Base-by-base conservation (phyloP, 2,888 invertebrate genomes). In the Drosophila seclusa region DNA sequence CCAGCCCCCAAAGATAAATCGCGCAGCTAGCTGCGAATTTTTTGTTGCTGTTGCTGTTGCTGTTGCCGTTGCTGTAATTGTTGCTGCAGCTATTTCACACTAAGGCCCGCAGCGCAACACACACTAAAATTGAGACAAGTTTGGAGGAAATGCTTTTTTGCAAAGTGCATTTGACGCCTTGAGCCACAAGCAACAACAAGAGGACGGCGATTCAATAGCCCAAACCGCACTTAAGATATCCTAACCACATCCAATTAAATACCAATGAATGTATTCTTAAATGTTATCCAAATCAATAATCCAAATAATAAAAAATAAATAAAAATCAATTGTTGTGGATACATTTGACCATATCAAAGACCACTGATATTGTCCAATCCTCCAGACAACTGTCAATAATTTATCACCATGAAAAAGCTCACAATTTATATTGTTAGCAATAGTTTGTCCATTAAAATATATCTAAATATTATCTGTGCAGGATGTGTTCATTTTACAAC, bases 101-200 rank as follows among this genome's bases (percentile, higher is more conserved):
- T 82, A 82, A 86, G 74, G 83, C 83, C 80, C 62, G 80, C 78
- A 77, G 77, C 80, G 58, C 75, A 79, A 73, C 69, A 81, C 70
- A 80, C 78, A 78, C 78, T 52, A 86, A 88, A 87, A 85, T 86
- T 83, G 88, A 86, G 88, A 88, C 85, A 88, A 85, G 83, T 85
- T 85, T 88, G 77, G 76, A 82, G 82, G 80, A 88, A 90, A 79
- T 88, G 89, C 80, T 78, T 84, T 80, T 84, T 85, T 80, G 90
- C 85, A 91, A 91, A 91, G 91, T 91, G 91, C 90, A 91, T 90
- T 91, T 90, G 80, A 75, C 71, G 91, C 91, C 90, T 77, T 67
- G 59, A 82, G 91, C 87, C 59, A 76, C 31, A 42, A 58, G 50
- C 55, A 75, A 59, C 73, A 61, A 67, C 65, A 68, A 68, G 59